Base-by-base conservation (phyloP, 1,140 invertebrate species). In the Drosophila busckii region DNA sequence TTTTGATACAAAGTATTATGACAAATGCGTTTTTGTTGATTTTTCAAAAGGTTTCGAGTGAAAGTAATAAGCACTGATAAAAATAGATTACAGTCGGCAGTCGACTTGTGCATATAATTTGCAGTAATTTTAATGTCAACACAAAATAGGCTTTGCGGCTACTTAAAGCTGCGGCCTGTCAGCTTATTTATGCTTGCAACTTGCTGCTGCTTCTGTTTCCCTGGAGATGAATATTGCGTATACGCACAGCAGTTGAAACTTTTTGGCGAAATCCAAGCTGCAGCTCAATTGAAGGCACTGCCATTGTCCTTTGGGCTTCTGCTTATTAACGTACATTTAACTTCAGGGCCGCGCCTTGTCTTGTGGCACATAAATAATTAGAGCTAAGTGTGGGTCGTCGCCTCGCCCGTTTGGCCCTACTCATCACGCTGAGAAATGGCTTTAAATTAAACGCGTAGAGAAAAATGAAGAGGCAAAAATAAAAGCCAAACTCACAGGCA, bases 321-420 rank as follows among this genome's bases (percentile, higher is more conserved):
- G 68, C 73, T 80, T 80, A 80, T 80, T 78, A 78, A 56, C 62
- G 70, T 63, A 46, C 71, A 80, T 60, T 80, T 78, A 73, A 80
- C 71, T 68, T 78, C 58, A n/a, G 35, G 46, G 32, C 32, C 41
- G 45, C 42, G 61, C 54, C 50, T 52, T 32, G 26, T 52, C 22
- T 41, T 9, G 66, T 23, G 16, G 53, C 29, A 40, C 45, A 73
- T 80, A 71, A 78, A 80, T 78, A 71, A 73, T 80, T 78, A 63
- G 53, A 59, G 53, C 41, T 59, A 80, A 80, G 73, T 64, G 62
- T 78, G 58, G 71, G 63, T 49, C 17, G 66, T 34, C 38, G 25
- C 25, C 19, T 23, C 25, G 16, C 40, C 48, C 25, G 40, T 6
- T 35, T 31, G 10, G 42, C 16, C 32, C 60, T 60, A 42, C 63